Percentiles rank a stretch among this genome's conserved stretches.
Evolutionary conservation across 2,797 vertebrate species (phyloP).

Genomic region (Sebastes paucispinis): DNA sequence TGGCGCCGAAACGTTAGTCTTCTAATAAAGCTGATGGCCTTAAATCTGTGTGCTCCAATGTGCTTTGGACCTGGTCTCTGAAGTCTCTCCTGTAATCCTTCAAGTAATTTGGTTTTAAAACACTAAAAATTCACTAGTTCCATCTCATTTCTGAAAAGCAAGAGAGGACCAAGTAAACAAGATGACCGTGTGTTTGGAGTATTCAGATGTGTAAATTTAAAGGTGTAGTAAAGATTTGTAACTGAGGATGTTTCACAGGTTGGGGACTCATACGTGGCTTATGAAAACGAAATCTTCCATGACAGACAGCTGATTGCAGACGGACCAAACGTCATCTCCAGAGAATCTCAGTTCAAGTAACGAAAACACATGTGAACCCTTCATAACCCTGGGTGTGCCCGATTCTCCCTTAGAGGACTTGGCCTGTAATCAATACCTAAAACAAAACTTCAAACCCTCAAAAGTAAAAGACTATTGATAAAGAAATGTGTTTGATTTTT

Average conservation of each 20-base stretch:
- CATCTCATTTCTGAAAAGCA: not conserved
- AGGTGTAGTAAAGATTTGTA: not conserved
- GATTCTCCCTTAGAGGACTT: not conserved
- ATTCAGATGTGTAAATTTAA: not conserved
- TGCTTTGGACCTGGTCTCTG: too few species aligned
- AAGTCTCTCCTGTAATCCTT: not conserved
- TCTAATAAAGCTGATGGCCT: too few species aligned
- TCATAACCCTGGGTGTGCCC: not conserved
- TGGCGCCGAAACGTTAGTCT: too few species aligned
- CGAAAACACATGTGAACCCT: not conserved
- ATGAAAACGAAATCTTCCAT: constrained; percentile 84
- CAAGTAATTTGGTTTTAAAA: not conserved
- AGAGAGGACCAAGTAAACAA: not conserved
- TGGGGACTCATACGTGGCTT: constrained; percentile 76
- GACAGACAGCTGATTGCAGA: constrained; percentile 70
- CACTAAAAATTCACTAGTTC: not conserved
- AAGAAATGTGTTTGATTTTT: not conserved
- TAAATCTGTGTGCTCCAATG: too few species aligned
- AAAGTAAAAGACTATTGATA: not conserved
- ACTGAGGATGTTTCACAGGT: constrained; percentile 52
- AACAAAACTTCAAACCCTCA: not conserved
- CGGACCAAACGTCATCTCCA: constrained; percentile 67
- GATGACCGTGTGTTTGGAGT: not conserved
- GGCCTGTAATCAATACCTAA: not conserved
- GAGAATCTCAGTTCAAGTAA: constrained; percentile 83